Evolutionary conservation across 2,888 invertebrate genomes (phyloP).

Genomic region (Lasiommata megera): DNA sequence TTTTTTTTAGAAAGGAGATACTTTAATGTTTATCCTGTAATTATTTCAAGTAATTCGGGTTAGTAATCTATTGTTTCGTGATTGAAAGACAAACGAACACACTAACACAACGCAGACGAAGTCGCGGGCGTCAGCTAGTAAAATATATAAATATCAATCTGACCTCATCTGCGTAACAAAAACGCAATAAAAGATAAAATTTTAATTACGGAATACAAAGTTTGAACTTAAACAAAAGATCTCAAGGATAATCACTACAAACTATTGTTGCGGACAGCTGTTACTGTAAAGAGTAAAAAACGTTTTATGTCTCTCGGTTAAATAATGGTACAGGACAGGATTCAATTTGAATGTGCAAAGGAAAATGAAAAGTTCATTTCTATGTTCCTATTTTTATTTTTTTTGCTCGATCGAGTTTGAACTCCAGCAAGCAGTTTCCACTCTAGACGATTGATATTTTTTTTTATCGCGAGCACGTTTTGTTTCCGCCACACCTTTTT

Average conservation of each 20-base stretch:
- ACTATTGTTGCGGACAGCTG: conserved; percentile 4
- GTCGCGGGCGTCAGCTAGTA: too few species aligned
- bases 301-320: conserved; percentile 12
- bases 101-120: too few species aligned
- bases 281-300: conserved; percentile 10
- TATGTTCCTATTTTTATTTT: conserved; percentile 13
- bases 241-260: conserved; percentile 14
- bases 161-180: neutral
- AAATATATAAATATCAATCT: neutral
- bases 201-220: conserved; percentile 10
- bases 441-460: neutral
- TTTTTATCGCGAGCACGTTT: neutral
- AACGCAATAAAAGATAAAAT: conserved; percentile 1
- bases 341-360: conserved; percentile 25
- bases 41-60: too few species aligned
- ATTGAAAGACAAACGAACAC: too few species aligned
- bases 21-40: too few species aligned
- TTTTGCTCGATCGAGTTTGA: conserved; percentile 6
- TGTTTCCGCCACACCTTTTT: neutral
- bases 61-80: too few species aligned
- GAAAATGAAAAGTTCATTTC: conserved; percentile 20
- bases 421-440: neutral
- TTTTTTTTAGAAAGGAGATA: too few species aligned
- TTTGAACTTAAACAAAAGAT: conserved; percentile 4
- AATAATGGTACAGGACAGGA: conserved; percentile 20